These are phyloP conservation scores for Pectinophora gossypiella DNA, from an alignment of 1,140 invertebrate genomes.

Conservation along the genomic window DNA sequence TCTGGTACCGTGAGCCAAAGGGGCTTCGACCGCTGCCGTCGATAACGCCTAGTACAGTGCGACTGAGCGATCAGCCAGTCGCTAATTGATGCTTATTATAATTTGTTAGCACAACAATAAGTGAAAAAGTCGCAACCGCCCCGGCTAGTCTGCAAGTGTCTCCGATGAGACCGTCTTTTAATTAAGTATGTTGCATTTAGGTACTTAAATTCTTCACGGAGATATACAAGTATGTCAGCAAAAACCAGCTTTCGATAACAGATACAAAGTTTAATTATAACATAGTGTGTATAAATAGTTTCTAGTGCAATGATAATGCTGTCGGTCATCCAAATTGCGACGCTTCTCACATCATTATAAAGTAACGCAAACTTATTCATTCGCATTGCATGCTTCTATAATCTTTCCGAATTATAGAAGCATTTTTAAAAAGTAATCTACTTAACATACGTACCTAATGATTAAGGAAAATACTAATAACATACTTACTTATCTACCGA, in stretches of 20 bases:
- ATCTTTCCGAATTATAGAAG: too few species aligned
- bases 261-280: neutral
- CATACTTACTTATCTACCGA: too few species aligned
- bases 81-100: neutral
- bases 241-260: neutral
- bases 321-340: constrained; percentile 7
- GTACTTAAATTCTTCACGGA: neutral
- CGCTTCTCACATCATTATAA: constrained; percentile 3
- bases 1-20: constrained; percentile 47
- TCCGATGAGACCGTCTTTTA: too few species aligned
- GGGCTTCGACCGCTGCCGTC: constrained; percentile 58
- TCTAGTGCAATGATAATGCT: too few species aligned
- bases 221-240: neutral
- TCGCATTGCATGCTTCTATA: too few species aligned
- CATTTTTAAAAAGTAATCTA: too few species aligned
- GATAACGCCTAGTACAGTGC: constrained; percentile 37
- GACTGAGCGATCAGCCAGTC: constrained; percentile 12
- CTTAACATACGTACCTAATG: too few species aligned
- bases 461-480: too few species aligned
- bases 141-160: too few species aligned
- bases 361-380: constrained; percentile 1
- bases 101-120: too few species aligned
- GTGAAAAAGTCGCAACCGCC: too few species aligned
- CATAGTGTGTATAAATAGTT: neutral
- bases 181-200: too few species aligned